phyloP scores from a whole-genome alignment of 2,888 invertebrate genomes.

The Digitonthophagus gazella region DNA sequence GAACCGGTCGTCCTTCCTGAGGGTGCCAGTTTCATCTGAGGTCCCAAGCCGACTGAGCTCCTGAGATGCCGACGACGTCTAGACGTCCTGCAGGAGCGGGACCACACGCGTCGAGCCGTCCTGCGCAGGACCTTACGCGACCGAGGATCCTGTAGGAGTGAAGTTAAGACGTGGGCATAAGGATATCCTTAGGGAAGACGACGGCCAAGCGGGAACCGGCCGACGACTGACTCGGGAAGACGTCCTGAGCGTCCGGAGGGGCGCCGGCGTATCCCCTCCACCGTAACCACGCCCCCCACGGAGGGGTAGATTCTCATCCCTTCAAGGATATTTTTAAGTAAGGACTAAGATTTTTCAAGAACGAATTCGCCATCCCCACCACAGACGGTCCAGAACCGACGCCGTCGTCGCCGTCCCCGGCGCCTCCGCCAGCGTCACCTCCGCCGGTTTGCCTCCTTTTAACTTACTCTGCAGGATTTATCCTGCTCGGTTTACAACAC shows the following conservation, averaged over 20 bases:
- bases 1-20: conserved; percentile 2
- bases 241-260: conserved; percentile 48
- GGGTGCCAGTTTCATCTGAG: conserved; percentile 32
- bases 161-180: conserved; percentile 51
- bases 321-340: conserved; percentile 52
- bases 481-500: not conserved
- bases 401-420: not conserved
- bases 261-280: conserved; percentile 46
- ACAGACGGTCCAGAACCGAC: not conserved
- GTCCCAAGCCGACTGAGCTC: conserved; percentile 35
- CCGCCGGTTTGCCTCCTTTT: not conserved
- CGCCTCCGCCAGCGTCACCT: conserved; percentile 28
- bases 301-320: conserved; percentile 41
- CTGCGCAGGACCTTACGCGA: conserved; percentile 46
- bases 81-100: conserved; percentile 23
- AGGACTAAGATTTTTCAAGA: conserved; percentile 52
- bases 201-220: conserved; percentile 50
- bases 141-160: conserved; percentile 52
- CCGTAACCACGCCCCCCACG: conserved; percentile 48
- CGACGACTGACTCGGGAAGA: conserved; percentile 53
- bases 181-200: conserved; percentile 49
- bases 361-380: conserved; percentile 6
- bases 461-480: not conserved
- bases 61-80: conserved; percentile 25
- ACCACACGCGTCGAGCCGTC: conserved; percentile 30